Percentiles rank a stretch among this genome's conserved stretches.
phyloP scores from a whole-genome alignment of 2,113 vertebrate genomes.

The Misgurnus anguillicaudatus region DNA sequence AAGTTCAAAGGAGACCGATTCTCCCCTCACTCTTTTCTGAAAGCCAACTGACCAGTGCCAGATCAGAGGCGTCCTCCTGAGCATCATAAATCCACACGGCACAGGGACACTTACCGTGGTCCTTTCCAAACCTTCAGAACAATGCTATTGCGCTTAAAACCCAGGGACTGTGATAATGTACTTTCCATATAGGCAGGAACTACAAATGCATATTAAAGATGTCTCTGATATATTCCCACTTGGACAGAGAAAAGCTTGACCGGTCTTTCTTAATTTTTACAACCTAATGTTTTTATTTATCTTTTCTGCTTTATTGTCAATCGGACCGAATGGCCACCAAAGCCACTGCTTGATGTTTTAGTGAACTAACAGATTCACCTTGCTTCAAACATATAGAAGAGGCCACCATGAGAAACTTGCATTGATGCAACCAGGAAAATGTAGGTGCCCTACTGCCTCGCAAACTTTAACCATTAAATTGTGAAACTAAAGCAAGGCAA shows the following conservation, averaged over 20 bases:
- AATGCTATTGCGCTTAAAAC: slow-evolving; percentile 66
- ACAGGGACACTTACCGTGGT: slow-evolving; percentile 65
- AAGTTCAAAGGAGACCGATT: slow-evolving; percentile 75
- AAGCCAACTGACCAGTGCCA: slow-evolving; percentile 73
- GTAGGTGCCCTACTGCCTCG: not conserved
- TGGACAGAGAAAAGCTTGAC: slow-evolving; percentile 64
- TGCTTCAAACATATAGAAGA: slow-evolving; percentile 41
- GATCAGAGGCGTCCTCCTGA: slow-evolving; percentile 70
- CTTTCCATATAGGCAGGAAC: slow-evolving; percentile 68
- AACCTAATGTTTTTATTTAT: slow-evolving; percentile 63
- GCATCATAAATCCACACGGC: slow-evolving; percentile 71
- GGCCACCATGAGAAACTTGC: slow-evolving; percentile 13
- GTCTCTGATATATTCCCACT: slow-evolving; percentile 64
- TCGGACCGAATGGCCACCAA: slow-evolving; percentile 51
- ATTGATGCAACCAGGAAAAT: not conserved
- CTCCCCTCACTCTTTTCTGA: slow-evolving; percentile 67
- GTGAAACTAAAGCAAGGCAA: not conserved
- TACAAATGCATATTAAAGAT: slow-evolving; percentile 67
- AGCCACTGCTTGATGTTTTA: slow-evolving; percentile 52
- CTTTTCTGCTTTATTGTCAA: slow-evolving; percentile 47
- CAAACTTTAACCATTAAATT: slow-evolving; percentile 4
- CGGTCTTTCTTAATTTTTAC: slow-evolving; percentile 68
- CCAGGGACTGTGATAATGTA: slow-evolving; percentile 63
- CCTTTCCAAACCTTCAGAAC: slow-evolving; percentile 65
- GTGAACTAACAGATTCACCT: slow-evolving; percentile 44